These are phyloP conservation scores for Ophion ellenae DNA, from an alignment of 2,888 invertebrate species.

Conservation along the genomic window DNA sequence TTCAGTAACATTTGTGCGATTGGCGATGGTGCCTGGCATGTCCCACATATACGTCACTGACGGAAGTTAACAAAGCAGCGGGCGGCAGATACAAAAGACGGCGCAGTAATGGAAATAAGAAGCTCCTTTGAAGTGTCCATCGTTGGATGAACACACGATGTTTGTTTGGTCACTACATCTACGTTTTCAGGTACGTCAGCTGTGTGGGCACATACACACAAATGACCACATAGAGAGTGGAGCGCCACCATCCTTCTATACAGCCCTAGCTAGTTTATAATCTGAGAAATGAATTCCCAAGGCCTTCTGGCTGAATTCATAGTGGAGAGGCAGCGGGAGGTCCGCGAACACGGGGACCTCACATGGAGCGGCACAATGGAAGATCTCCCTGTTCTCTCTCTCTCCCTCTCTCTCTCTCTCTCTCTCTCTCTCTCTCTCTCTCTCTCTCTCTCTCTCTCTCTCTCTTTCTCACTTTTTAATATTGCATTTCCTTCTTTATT, in stretches of 20 bases:
- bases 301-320: constrained; percentile 72
- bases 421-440: constrained; percentile 17
- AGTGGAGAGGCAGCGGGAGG: constrained; percentile 74
- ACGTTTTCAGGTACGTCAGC: background rate
- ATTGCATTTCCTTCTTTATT: background rate
- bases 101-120: constrained; percentile 7
- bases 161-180: background rate
- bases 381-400: constrained; percentile 52
- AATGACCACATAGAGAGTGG: background rate
- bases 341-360: constrained; percentile 75
- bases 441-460: constrained; percentile 4
- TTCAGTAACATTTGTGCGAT: no score
- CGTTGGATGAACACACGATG: constrained; percentile 20
- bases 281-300: constrained; percentile 76
- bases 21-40: no score
- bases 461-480: background rate
- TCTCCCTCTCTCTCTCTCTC: constrained; percentile 31
- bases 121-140: constrained; percentile 31
- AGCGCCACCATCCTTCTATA: constrained; percentile 15
- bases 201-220: background rate
- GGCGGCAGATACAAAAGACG: constrained; percentile 1
- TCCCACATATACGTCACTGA: constrained; percentile 12
- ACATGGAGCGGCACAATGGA: constrained; percentile 77
- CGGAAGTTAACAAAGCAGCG: constrained; percentile 9
- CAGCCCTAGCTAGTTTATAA: constrained; percentile 71